Percentiles rank a stretch among this genome's conserved stretches.
These are phyloP conservation scores for Pteruthius melanotis DNA, from an alignment of 2,113 vertebrate species.

Conservation along the genomic window DNA sequence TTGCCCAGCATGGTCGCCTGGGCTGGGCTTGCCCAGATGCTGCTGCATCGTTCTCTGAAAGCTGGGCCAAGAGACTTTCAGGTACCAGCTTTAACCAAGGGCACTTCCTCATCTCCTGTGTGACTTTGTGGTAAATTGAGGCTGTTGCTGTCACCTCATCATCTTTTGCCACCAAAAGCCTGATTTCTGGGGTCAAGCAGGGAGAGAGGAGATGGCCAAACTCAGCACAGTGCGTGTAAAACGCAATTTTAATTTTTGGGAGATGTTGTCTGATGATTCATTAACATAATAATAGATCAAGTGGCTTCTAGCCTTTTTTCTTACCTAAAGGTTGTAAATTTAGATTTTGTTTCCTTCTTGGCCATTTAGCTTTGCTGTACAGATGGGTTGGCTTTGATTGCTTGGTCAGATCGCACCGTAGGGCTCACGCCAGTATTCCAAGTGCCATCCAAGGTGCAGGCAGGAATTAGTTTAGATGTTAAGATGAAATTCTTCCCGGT, in stretches of 20 bases:
- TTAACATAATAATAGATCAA: background rate
- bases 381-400: background rate
- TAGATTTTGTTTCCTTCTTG: background rate
- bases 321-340: background rate
- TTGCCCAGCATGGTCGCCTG: background rate
- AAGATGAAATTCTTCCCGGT: background rate
- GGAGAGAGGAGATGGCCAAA: background rate
- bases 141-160: background rate
- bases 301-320: background rate
- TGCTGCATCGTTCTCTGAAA: background rate
- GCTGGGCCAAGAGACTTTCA: background rate
- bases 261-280: background rate
- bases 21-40: background rate
- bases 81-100: background rate
- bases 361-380: background rate
- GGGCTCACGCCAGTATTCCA: background rate
- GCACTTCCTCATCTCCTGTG: background rate
- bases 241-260: background rate
- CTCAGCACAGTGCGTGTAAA: rapidly evolving
- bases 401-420: background rate
- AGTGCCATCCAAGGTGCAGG: background rate
- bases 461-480: background rate
- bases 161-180: background rate
- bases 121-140: background rate
- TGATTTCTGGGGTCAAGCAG: background rate